A percentile compares a stretch with the other conserved stretches of the same genome.
These are phyloP conservation scores for Brachionus koreanus DNA, from an alignment of 1,140 invertebrate species.

Conservation along the genomic window DNA sequence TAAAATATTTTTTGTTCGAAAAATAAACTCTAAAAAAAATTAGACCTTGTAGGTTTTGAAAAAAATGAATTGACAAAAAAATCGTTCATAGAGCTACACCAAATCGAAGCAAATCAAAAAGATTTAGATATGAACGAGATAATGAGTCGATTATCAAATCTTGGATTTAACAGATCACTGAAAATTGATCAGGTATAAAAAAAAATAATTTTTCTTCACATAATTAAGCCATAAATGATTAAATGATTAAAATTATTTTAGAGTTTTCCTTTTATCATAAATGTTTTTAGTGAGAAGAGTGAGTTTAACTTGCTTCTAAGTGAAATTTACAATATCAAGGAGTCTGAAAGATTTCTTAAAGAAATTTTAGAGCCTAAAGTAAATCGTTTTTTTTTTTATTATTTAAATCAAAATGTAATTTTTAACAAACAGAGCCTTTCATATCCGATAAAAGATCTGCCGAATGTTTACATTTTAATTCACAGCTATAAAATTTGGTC, in stretches of 20 bases:
- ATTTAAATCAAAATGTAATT: neutral
- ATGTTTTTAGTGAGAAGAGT: neutral
- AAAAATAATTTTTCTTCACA: neutral
- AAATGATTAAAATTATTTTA: neutral
- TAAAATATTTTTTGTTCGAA: no score
- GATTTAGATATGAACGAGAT: neutral
- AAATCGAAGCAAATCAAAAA: neutral
- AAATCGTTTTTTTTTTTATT: neutral
- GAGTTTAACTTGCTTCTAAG: conserved; percentile 5
- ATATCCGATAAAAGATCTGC: neutral
- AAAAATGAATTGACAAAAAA: conserved; percentile 36
- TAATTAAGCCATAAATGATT: neutral
- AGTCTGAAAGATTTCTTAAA: neutral
- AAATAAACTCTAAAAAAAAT: neutral
- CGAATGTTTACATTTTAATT: neutral
- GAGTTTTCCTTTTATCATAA: conserved; percentile 9
- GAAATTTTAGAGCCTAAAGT: conserved; percentile 27
- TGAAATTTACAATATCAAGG: conserved; percentile 27
- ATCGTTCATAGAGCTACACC: neutral
- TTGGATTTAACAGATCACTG: conserved; percentile 29
- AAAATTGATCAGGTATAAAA: conserved; percentile 15
- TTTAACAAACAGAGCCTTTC: neutral
- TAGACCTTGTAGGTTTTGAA: conserved; percentile 19
- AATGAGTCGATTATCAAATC: neutral
- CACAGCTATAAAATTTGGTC: conserved; percentile 15